Percentiles rank a stretch among this genome's conserved stretches.
phyloP scores from a whole-genome alignment of 2,888 invertebrate species.

The Thelaira solivaga region DNA sequence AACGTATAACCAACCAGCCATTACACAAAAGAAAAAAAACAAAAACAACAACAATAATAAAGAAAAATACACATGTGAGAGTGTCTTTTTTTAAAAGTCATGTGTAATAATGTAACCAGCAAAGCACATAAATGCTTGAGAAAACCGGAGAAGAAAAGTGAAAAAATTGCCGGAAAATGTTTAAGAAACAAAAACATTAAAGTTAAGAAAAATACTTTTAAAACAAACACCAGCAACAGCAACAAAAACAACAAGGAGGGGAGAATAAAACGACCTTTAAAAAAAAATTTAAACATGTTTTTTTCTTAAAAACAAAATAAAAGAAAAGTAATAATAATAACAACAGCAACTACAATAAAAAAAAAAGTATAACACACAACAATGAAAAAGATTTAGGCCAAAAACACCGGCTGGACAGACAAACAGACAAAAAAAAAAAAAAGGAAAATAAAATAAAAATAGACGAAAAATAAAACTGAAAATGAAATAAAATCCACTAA shows the following conservation, averaged over 20 bases:
- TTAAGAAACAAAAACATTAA: constrained; percentile 18
- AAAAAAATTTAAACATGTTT: constrained; percentile 44
- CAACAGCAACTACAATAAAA: constrained; percentile 9
- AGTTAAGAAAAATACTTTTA: constrained; percentile 42
- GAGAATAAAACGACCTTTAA: constrained; percentile 48
- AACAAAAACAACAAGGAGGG: constrained; percentile 12
- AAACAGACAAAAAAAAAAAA: constrained; percentile 11
- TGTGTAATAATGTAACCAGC: no score
- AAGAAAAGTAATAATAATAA: no score
- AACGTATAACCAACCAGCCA: no score
- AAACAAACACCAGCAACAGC: neutral
- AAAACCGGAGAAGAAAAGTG: constrained; percentile 34
- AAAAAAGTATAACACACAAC: constrained; percentile 6
- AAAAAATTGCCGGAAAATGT: constrained; percentile 48
- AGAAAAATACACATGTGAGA: constrained; percentile 13
- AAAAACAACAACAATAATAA: neutral
- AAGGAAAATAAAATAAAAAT: constrained; percentile 38
- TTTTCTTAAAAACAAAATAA: constrained; percentile 17
- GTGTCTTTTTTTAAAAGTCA: no score
- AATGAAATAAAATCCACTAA: constrained; percentile 38
- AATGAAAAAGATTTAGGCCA: constrained; percentile 54
- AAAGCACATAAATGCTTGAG: constrained; percentile 29
- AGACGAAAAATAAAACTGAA: constrained; percentile 11
- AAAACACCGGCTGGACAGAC: constrained; percentile 51
- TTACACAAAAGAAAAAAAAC: constrained; percentile 1